Evolutionary conservation across 2,888 invertebrate species (phyloP), one percentile per base, ranked within the genome.

Genomic region (Idaea dimidiata): DNA sequence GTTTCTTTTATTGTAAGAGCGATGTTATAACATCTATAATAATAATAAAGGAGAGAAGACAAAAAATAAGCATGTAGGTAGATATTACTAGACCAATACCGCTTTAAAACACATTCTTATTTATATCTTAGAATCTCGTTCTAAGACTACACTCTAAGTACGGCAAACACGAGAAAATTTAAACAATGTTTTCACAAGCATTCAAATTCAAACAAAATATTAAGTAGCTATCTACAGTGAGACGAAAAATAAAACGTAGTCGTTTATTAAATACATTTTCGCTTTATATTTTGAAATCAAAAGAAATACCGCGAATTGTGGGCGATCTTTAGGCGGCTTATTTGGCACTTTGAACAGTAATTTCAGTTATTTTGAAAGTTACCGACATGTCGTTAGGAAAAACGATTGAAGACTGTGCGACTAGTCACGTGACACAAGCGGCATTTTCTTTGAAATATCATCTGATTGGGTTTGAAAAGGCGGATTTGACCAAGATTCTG

Each of bases 101-200:
- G 24, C 24, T 24, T 24, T 24, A 10, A 10, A 33, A 6, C 33
- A 33, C 33, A 33, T 33, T 6, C 33, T 33, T 5, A 7, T 2
- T 33, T 10, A 33, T 43, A 43, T 43, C 10, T 10, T 8, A 43
- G 10, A 43, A 10, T 8, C 43, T 14, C 43, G 43, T 43, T 43
- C 7, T 8, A 43, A 43, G 43, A 43, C 43, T 43, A 43, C 14
- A 14, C 14, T 43, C 43, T 8, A 1, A 24, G 24, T 24, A 24
- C 24, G 5, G 8, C 14, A 43, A 66, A 70, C 72, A 70, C 61
- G 65, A 61, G 64, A 71, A 72, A 68, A 61, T 68, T 71, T 63
- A 56, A n/a, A 54, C 63, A n/a, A 61, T 61, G 69, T 71, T 70
- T 72, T 72, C 67, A 71, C 65, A 60, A 72, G 71, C 64, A 64